Conservation (phyloP, 1,140 invertebrate species). For the Drosophila nebulosa region DNA sequence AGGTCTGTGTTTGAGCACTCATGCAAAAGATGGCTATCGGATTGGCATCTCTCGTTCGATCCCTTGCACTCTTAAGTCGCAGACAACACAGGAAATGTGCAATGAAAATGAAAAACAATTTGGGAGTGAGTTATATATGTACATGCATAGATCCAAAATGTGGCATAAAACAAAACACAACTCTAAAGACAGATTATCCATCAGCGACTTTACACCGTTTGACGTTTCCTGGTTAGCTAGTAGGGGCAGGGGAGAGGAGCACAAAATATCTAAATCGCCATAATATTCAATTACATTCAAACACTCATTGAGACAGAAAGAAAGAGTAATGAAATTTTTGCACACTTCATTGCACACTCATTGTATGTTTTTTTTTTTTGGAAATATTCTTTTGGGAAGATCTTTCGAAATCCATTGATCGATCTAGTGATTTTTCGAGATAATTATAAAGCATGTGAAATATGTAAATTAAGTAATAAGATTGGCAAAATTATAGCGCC, state of each 20-base stretch:
- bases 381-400: neutral
- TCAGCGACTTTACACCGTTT: constrained; percentile 40
- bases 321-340: neutral
- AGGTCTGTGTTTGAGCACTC: constrained; percentile 9
- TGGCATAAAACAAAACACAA: constrained; percentile 34
- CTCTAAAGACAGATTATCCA: constrained; percentile 47
- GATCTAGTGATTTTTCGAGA: neutral
- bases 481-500: neutral
- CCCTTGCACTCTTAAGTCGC: neutral
- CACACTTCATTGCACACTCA: neutral
- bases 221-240: constrained; percentile 42
- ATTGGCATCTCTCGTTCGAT: neutral
- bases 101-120: constrained; percentile 36
- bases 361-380: too few species aligned
- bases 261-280: neutral
- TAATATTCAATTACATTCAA: neutral
- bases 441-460: neutral
- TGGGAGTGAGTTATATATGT: constrained; percentile 35
- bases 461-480: neutral
- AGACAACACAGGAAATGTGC: constrained; percentile 62
- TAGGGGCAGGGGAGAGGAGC: neutral
- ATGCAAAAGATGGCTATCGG: constrained; percentile 33
- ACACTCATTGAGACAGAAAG: neutral
- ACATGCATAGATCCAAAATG: constrained; percentile 20
- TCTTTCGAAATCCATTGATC: neutral